Evolutionary conservation across 2,797 vertebrate genomes (phyloP), one percentile per base, ranked within the genome.

Genomic region (Holocentrus rufus): DNA sequence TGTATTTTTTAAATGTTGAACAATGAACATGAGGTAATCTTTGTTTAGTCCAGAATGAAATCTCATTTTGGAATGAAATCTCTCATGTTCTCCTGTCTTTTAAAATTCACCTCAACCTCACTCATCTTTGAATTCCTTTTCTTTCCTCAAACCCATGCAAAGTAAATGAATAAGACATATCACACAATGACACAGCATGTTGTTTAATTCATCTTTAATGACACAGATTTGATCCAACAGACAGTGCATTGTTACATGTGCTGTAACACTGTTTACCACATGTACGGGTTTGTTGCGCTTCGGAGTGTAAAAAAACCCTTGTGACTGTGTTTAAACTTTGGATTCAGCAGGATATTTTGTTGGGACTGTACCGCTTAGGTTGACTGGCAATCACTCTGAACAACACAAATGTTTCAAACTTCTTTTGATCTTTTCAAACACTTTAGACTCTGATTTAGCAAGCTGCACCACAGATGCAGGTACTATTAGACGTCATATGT

Each of bases 181-280:
- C 23, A 23, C 22, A 53, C 42, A 15, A 15, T 44, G 11, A 44
- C 42, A 44, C 13, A 14, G 14, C 47, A 18, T 50, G 17, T 52
- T 10, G n/a, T 81, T 85, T 79, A 49, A 85, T 82, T 80, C 52
- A 69, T 77, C 60, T 89, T 90, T 89, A 90, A 81, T 89, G 73
- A 79, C 20, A 62, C 15, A 55, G 66, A 55, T 74, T 80, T 58
- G 1, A 68, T 80, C 69, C 73, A 72, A 65, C 76, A 77, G n/a
- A 50, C 70, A 59, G 27, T 74, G 58, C 13, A 22, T 60, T 55
- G 65, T 64, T 66, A 65, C 39, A 27, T 27, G 14, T 52, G 13
- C 25, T 34, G 62, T 64, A 52, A 50, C 61, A 64, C 15, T 23
- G 27, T 64, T 18, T 63, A 59, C 58, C 49, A 76, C 50, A 63